Conservation (phyloP, 1,140 invertebrate species). For the Achatina immaculata region DNA sequence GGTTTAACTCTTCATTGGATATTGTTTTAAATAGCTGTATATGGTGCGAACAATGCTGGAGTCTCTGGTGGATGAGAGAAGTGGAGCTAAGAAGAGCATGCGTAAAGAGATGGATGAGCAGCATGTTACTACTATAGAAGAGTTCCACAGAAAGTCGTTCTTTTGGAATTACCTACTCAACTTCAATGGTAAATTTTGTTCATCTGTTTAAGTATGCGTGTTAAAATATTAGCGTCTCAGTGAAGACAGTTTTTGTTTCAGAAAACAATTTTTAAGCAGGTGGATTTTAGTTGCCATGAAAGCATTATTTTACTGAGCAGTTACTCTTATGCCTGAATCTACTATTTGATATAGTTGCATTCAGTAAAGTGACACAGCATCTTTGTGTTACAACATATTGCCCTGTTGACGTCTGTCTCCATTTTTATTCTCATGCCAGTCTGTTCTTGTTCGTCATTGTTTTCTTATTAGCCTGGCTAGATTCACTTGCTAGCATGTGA, state of each 20-base stretch:
- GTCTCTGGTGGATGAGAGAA: conserved; percentile 96
- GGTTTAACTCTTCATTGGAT: too few relatives aligned
- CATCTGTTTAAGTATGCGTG: neutral
- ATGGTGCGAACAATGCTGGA: conserved; percentile 99
- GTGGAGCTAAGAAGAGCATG: conserved; percentile 88
- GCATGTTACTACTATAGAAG: conserved; percentile 91
- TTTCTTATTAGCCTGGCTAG: too few relatives aligned
- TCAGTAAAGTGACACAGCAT: too few relatives aligned
- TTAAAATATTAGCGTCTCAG: neutral
- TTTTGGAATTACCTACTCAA: conserved; percentile 96
- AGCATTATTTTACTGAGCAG: too few relatives aligned
- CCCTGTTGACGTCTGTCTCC: too few relatives aligned
- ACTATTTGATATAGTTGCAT: too few relatives aligned
- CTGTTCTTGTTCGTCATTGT: too few relatives aligned
- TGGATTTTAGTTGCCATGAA: neutral
- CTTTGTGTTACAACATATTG: too few relatives aligned
- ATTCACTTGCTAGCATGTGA: too few relatives aligned
- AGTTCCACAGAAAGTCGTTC: conserved; percentile 96
- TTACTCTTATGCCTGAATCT: too few relatives aligned
- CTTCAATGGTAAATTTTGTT: conserved; percentile 81
- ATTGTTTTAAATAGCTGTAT: conserved; percentile 85
- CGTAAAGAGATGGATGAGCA: conserved; percentile 96
- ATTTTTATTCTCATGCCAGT: too few relatives aligned
- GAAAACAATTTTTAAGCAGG: too few relatives aligned
- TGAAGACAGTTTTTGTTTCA: neutral